Evolutionary conservation across 2,888 invertebrate genomes (phyloP).

Genomic region (Caenorhabditis sp.): DNA sequence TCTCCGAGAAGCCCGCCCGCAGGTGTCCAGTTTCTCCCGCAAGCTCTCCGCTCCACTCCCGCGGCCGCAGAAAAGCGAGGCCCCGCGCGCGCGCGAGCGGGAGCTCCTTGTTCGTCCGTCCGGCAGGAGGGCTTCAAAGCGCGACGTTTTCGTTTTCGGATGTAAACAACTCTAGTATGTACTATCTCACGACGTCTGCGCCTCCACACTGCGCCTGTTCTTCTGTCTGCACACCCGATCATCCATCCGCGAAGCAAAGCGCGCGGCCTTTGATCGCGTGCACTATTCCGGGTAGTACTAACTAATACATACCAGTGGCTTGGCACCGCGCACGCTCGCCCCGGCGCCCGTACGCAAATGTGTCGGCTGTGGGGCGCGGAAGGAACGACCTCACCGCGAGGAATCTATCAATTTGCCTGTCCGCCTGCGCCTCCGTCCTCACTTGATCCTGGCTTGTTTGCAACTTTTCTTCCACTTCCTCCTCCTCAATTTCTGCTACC

Average conservation of each 20-base stretch:
- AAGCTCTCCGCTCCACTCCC: background rate
- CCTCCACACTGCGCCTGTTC: constrained; percentile 1
- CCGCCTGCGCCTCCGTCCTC: constrained; percentile 3
- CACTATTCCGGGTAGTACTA: constrained; percentile 31
- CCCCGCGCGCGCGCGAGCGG: too few relatives aligned
- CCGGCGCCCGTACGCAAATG: background rate
- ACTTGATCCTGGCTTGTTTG: constrained; percentile 14
- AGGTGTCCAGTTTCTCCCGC: background rate
- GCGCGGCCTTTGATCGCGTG: constrained; percentile 46
- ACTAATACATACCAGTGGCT: constrained; percentile 10
- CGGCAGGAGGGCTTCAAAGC: constrained; percentile 1
- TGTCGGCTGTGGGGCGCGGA: background rate
- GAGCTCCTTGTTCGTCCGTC: too few relatives aligned
- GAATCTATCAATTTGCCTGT: constrained; percentile 12
- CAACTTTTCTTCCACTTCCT: background rate
- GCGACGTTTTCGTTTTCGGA: constrained; percentile 45
- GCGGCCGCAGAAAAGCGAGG: background rate
- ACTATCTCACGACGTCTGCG: constrained; percentile 34
- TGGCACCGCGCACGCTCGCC: background rate
- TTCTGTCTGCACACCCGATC: constrained; percentile 22
- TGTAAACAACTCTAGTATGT: constrained; percentile 46
- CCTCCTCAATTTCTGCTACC: background rate
- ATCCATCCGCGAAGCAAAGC: constrained; percentile 38
- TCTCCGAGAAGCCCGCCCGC: too few relatives aligned
- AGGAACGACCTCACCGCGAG: constrained; percentile 2